A percentile compares a stretch with the other conserved stretches of the same genome.
Evolutionary conservation across 2,888 invertebrate species (phyloP).

Genomic region (Pogonocherus hispidulus): DNA sequence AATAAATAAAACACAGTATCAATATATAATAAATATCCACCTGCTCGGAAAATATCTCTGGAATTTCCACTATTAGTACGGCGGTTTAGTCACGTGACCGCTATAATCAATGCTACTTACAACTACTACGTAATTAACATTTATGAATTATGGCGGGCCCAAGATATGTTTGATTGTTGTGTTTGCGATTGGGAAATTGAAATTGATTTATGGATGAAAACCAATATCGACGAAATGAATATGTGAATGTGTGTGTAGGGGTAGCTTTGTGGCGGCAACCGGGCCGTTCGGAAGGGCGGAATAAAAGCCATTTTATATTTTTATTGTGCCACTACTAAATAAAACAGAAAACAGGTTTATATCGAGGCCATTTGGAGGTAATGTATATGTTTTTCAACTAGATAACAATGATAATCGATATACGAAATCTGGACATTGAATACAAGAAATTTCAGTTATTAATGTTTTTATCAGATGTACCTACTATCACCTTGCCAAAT

Average conservation of each 20-base stretch:
- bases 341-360: slow-evolving; percentile 2
- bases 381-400: neutral
- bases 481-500: no score
- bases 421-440: neutral
- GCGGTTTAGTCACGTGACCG: no score
- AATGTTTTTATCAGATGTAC: no score
- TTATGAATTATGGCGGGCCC: slow-evolving; percentile 14
- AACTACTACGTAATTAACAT: slow-evolving; percentile 29
- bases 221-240: slow-evolving; percentile 31
- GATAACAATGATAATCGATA: neutral
- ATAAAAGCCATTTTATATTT: slow-evolving; percentile 22
- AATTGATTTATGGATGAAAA: slow-evolving; percentile 26
- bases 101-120: slow-evolving; percentile 8
- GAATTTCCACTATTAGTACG: no score
- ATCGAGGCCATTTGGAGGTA: neutral
- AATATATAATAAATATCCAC: no score
- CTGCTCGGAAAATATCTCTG: no score
- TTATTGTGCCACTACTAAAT: slow-evolving; percentile 15
- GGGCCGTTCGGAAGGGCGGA: slow-evolving; percentile 13
- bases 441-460: no score
- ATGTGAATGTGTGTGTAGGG: slow-evolving; percentile 20
- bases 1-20: no score
- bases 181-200: slow-evolving; percentile 28
- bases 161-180: slow-evolving; percentile 28
- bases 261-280: neutral